Percentiles rank a stretch among this genome's conserved stretches.
Conservation (phyloP, 2,113 vertebrate genomes). For the Canis aureus region DNA sequence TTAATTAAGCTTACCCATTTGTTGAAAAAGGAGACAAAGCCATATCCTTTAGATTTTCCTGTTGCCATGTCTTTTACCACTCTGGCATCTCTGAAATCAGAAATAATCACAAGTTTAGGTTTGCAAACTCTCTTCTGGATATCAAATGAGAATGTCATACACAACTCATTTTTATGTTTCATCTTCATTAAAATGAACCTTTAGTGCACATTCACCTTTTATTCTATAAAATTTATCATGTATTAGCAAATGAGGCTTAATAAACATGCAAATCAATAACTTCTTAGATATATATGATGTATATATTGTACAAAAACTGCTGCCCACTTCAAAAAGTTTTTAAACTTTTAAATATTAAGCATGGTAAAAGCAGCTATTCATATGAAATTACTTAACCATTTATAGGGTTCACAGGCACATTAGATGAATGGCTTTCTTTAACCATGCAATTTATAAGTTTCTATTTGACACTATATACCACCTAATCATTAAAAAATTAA, state of each 20-base stretch:
- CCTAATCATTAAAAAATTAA: constrained; percentile 84
- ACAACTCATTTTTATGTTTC: constrained; percentile 81
- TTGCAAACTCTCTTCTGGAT: constrained; percentile 58
- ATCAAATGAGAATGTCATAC: constrained; percentile 75
- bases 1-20: constrained; percentile 94
- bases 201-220: constrained; percentile 80
- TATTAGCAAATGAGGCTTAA: constrained; percentile 80
- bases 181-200: constrained; percentile 81
- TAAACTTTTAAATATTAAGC: constrained; percentile 83
- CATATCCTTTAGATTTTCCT: constrained; percentile 99
- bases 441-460: constrained; percentile 83
- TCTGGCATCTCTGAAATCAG: constrained; percentile 93
- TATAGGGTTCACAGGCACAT: constrained; percentile 76
- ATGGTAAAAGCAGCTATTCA: constrained; percentile 85
- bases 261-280: constrained; percentile 87
- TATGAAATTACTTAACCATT: constrained; percentile 74
- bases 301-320: constrained; percentile 74
- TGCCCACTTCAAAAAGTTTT: constrained; percentile 78
- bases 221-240: constrained; percentile 75
- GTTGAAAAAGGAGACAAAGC: constrained; percentile 99
- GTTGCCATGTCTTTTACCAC: constrained; percentile 99
- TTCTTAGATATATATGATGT: constrained; percentile 75
- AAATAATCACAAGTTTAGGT: constrained; percentile 79
- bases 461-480: constrained; percentile 83
- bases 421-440: constrained; percentile 84